Conservation (phyloP, 1,140 invertebrate genomes). For the Maniola jurtina region DNA sequence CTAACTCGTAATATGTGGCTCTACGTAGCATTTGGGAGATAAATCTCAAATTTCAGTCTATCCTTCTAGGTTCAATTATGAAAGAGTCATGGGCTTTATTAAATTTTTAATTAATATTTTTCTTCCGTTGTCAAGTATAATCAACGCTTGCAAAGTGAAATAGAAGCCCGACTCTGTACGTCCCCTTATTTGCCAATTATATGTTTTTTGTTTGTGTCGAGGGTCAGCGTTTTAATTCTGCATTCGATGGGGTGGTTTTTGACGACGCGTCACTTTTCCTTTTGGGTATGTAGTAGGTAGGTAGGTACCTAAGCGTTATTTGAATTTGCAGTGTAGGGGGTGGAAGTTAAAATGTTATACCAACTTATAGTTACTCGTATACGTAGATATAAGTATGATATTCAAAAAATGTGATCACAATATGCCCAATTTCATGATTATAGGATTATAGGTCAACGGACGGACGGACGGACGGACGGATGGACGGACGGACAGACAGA, state of each 20-base stretch:
- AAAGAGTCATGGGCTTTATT: background rate
- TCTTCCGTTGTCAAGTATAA: constrained; percentile 30
- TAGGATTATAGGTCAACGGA: too few species aligned
- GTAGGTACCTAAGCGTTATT: constrained; percentile 8
- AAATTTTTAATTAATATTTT: constrained; percentile 14
- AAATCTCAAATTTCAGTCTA: too few species aligned
- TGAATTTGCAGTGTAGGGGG: constrained; percentile 5
- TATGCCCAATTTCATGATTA: too few species aligned
- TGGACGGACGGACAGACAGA: too few species aligned
- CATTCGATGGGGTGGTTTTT: constrained; percentile 26
- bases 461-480: too few species aligned
- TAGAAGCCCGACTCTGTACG: constrained; percentile 18
- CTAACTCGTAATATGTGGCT: too few species aligned
- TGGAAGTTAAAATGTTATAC: background rate
- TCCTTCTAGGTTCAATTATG: too few species aligned
- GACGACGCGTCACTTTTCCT: constrained; percentile 34
- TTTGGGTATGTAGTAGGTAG: background rate
- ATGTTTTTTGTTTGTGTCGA: constrained; percentile 39
- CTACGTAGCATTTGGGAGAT: too few species aligned
- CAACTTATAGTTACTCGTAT: too few species aligned
- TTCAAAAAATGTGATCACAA: too few species aligned
- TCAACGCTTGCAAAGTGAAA: constrained; percentile 27
- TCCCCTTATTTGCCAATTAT: constrained; percentile 47
- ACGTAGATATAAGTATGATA: too few species aligned
- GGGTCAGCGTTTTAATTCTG: constrained; percentile 42